Evolutionary conservation across 2,888 invertebrate species (phyloP).

Genomic region (Trypoxylon attenuatum): DNA sequence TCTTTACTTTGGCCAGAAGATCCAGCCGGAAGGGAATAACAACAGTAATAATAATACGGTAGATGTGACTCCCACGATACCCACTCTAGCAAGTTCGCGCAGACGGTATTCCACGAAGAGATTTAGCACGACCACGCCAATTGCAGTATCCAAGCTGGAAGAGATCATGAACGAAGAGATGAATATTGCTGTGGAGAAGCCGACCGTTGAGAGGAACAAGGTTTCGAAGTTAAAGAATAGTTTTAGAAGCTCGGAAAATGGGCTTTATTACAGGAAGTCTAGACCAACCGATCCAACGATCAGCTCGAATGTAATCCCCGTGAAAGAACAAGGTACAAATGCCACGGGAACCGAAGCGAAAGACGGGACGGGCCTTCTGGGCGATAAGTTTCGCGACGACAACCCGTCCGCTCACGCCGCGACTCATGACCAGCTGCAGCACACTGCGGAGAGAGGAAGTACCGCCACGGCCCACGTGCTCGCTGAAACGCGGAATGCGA

Average conservation of each 20-base stretch:
- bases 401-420: constrained; percentile 62
- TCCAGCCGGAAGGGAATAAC: constrained; percentile 69
- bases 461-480: constrained; percentile 48
- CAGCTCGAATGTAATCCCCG: constrained; percentile 60
- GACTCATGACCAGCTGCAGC: constrained; percentile 30
- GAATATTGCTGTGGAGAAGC: constrained; percentile 64
- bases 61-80: constrained; percentile 55
- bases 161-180: constrained; percentile 70
- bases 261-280: constrained; percentile 58
- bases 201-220: constrained; percentile 68
- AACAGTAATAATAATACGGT: constrained; percentile 60
- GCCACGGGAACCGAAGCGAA: constrained; percentile 26
- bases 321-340: constrained; percentile 24
- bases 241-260: constrained; percentile 53
- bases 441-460: constrained; percentile 43
- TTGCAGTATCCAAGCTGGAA: constrained; percentile 51
- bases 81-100: constrained; percentile 51
- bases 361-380: constrained; percentile 18
- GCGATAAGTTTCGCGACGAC: constrained; percentile 30
- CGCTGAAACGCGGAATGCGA: constrained; percentile 49
- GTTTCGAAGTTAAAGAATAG: constrained; percentile 61
- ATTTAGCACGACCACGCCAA: constrained; percentile 36
- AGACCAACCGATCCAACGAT: constrained; percentile 61
- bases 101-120: constrained; percentile 62
- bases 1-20: constrained; percentile 82